A percentile compares a stretch with the other conserved stretches of the same genome.
Evolutionary conservation across 2,113 vertebrate species (phyloP).

Genomic region (Crotalus tigris): DNA sequence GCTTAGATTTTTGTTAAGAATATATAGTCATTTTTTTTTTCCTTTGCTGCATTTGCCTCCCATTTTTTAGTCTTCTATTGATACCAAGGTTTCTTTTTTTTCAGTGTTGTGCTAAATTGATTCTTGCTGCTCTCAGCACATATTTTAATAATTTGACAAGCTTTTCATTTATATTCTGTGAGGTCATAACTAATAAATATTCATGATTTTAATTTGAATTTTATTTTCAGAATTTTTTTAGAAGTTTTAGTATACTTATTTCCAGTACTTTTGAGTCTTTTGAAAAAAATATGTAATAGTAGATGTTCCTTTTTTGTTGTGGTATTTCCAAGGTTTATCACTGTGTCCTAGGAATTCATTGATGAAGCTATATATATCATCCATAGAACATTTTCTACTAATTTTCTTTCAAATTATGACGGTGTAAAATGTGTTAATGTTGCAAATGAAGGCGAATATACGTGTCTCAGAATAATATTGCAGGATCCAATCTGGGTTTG

Average conservation of each 20-base stretch:
- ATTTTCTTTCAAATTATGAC: background rate
- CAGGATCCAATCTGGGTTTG: too few relatives aligned
- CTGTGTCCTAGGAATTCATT: background rate
- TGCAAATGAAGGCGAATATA: too few relatives aligned
- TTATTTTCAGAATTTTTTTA: background rate
- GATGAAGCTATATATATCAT: background rate
- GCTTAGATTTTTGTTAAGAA: background rate
- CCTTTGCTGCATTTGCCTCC: background rate
- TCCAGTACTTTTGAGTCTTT: background rate
- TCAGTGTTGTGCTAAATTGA: background rate
- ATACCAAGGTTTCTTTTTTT: background rate
- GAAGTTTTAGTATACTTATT: background rate
- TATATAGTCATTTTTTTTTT: background rate
- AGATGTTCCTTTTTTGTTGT: background rate
- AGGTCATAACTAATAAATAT: background rate
- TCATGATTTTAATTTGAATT: background rate
- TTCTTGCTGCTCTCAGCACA: background rate
- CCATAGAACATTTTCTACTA: too few relatives aligned
- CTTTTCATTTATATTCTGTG: background rate
- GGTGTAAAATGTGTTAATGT: too few relatives aligned
- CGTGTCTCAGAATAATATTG: too few relatives aligned
- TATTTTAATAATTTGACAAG: background rate
- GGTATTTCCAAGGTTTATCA: too few relatives aligned
- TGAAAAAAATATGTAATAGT: background rate
- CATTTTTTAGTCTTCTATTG: background rate